phyloP scores from a whole-genome alignment of 2,888 invertebrate genomes.

The Melolontha melolontha region DNA sequence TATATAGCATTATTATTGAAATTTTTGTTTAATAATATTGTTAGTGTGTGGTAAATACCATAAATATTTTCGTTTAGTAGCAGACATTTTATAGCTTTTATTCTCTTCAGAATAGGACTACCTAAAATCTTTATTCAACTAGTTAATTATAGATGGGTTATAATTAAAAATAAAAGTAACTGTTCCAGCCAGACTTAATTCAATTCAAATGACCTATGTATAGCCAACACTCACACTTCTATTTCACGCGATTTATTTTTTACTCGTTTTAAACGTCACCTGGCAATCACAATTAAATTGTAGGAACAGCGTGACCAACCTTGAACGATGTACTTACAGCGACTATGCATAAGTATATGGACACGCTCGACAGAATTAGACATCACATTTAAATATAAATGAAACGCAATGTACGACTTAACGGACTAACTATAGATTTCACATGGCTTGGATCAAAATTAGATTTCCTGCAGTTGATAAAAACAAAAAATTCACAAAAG shows the following conservation, averaged over 20 bases:
- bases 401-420: not conserved
- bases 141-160: too few species aligned
- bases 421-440: conserved; percentile 32
- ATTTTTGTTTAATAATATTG: too few species aligned
- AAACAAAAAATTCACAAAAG: too few species aligned
- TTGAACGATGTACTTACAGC: conserved; percentile 22
- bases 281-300: conserved; percentile 30
- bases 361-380: too few species aligned
- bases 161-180: not conserved
- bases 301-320: conserved; percentile 28
- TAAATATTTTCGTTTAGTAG: too few species aligned
- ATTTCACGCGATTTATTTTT: conserved; percentile 22
- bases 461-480: conserved; percentile 1
- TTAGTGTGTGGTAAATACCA: too few species aligned
- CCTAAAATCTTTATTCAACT: too few species aligned
- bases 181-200: conserved; percentile 4
- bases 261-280: conserved; percentile 14
- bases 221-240: not conserved
- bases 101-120: too few species aligned
- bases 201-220: not conserved
- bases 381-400: conserved; percentile 26
- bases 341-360: not conserved
- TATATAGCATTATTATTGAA: too few species aligned
- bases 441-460: conserved; percentile 15
- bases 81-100: too few species aligned